phyloP scores from a whole-genome alignment of 92 coral and sea anemone genomes.

The Phenganax marumi region DNA sequence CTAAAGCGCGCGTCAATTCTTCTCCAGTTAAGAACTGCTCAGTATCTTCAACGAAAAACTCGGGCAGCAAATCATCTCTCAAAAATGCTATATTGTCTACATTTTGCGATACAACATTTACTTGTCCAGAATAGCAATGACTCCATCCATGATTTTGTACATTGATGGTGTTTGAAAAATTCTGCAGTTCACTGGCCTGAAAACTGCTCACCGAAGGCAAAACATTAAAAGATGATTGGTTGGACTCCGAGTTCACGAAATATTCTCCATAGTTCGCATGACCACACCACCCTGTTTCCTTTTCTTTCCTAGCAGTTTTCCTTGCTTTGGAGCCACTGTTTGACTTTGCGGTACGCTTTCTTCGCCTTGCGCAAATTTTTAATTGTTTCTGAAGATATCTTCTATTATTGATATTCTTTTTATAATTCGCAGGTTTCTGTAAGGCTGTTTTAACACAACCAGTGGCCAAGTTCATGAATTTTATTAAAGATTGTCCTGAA shows the following conservation, averaged over 20 bases:
- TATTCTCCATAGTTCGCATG: background rate
- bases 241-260: background rate
- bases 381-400: slow-evolving; percentile 35
- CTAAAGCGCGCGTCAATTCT: slow-evolving; percentile 35
- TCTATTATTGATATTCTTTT: slow-evolving; percentile 36
- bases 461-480: slow-evolving; percentile 32
- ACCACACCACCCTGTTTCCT: background rate
- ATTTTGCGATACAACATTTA: background rate
- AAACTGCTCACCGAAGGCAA: background rate
- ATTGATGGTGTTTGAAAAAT: slow-evolving; percentile 3
- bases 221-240: background rate
- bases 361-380: slow-evolving; percentile 32
- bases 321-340: background rate
- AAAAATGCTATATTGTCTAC: background rate
- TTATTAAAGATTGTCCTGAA: slow-evolving; percentile 26
- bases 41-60: slow-evolving; percentile 3
- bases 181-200: background rate
- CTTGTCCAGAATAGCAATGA: background rate
- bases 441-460: slow-evolving; percentile 34
- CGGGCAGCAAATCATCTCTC: slow-evolving; percentile 16
- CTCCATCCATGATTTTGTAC: slow-evolving; percentile 1
- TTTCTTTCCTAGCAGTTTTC: background rate
- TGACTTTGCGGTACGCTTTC: slow-evolving; percentile 12
- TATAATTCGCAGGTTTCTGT: slow-evolving; percentile 40
- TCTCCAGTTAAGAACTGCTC: slow-evolving; percentile 34